Evolutionary conservation across 2,113 vertebrate species (phyloP), one percentile per base, ranked within the genome.

Genomic region (Ibidorhyncha struthersii): DNA sequence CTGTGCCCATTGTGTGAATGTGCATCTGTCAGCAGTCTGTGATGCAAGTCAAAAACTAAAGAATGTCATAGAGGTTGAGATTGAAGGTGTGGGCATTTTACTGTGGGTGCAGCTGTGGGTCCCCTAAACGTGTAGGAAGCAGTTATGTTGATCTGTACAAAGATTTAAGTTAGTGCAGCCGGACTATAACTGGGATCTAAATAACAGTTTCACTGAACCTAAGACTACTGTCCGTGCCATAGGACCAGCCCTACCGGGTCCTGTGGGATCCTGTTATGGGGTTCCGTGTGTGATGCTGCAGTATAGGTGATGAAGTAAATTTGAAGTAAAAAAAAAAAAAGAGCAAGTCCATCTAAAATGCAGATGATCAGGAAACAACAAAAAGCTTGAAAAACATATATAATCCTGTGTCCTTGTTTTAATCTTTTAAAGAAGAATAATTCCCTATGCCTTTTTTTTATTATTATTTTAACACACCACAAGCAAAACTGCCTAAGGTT

Each of bases 371-470:
- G 52, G 21, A 82, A 22, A 6, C 50, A 90, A 21, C 4, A 69
- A 78, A 56, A 79, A 56, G 1, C 30, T 45, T 94, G 25, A 8
- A 89, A 81, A 77, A 12, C 8, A 8, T 21, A 14, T 20, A 20
- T 23, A 83, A 45, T 55, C 6, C 21, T 36, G 0, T 2, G 10
- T 71, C 7, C 9, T 41, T 36, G 0, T 45, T 86, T 97, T 45
- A 16, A 69, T 77, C 10, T 82, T 82, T 74, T 52, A 63, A 79
- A 41, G 32, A 84, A 78, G 2, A 58, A 40, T 36, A 69, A 40
- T 20, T 30, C 10, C 3, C 10, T 8, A 6, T 6, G 2, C 5
- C 9, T 1, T 2, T 25, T 22, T 26, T 1, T 3, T 3, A 14
- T 23, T 8, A 23, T 14, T 41, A 86, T 65, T 36, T 56, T 36